Base-by-base conservation (phyloP, 2,888 invertebrate genomes). In the Leptopilina myrica region DNA sequence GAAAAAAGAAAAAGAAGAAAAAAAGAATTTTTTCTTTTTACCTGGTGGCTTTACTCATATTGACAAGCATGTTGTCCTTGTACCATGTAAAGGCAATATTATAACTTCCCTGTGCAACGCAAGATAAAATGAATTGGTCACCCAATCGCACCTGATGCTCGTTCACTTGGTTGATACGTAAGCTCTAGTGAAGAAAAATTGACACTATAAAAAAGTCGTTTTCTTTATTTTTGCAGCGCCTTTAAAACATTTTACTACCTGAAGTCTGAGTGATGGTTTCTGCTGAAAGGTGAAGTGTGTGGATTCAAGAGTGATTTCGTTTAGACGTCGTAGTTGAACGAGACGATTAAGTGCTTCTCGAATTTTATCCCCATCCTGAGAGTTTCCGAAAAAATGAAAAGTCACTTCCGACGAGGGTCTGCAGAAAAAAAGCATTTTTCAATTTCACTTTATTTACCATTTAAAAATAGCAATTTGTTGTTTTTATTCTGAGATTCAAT, bases 11-110 rank as follows among this genome's bases (percentile, higher is more conserved):
- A 20, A 43, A 43, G 8, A 43, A 43, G 1, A 43, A 43, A 43
- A 43, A 43, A 43, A 43, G 5, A 43, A 7, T 9, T 49, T 49
- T 15, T 11, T 76, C 59, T 56, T 59, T 56, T 93, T 92, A 95
- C 96, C 96, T 95, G 75, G 94, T 95, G 15, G 96, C 95, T 85
- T 94, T 94, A 81, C 95, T 95, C 86, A 95, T 95, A 91, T 97
- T 96, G 81, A 97, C 95, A 85, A 94, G 93, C 84, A 95, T 93
- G 6, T 95, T 95, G 88, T 97, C 96, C 91, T 97, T 97, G 92
- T 95, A 96, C 97, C 97, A 97, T 49, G 94, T 94, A 90, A 97
- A 97, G 78, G 93, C 93, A 88, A 96, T 95, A 84, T 94, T 93
- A 0, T 95, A 94, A 66, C 96, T 96, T 76, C 96, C 96, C 88